Base-by-base conservation (phyloP, 2,797 vertebrate genomes). In the Antennarius maculatus region DNA sequence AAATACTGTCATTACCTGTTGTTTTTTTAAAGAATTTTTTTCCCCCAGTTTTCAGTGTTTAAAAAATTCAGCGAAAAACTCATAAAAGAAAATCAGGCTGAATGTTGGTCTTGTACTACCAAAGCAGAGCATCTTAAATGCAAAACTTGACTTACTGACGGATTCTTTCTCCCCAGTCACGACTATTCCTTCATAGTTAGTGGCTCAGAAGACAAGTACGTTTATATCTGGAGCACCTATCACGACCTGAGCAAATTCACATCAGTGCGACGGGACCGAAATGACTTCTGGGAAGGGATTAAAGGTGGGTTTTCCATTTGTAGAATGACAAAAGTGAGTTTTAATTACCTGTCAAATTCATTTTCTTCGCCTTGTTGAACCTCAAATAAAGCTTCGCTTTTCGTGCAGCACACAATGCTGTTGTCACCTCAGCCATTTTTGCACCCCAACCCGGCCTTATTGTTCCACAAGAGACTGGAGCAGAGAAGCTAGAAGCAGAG, bases 271-370 rank as follows among this genome's bases (percentile, higher is more conserved):
- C 94, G 98, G 84, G 98, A 99, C 85, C 95, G 97, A 80, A 99
- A 99, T 89, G 98, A 99, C 88, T 99, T 99, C 93, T 99, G 98
- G 98, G 98, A 99, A 91, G 97, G 97, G 46, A 97, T 99, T 89
- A 99, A 99, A 97, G 98, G 98, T 99, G 92, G 88, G 16, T 1
- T 18, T 23, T 42, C 15, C 23, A 5, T 11, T 31, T 31, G 8
- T 50, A 56, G 3, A 39, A 41, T 48, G 29, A 43, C 6, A 43
- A 46, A 42, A 16, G 11, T 41, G 0, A 11, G 55, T 65, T 50
- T 2, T 1, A 16, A 11, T 4, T 4, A 17, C 6, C 2, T 48
- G 6, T 65, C 16, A 6, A 7, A 52, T 41, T 31, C 9, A 12
- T 59, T 18, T 15, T 6, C 16, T 34, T 18, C 1, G 1, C 1